These are phyloP conservation scores for Sesamia inferens DNA, from an alignment of 2,888 invertebrate species.

Conservation along the genomic window DNA sequence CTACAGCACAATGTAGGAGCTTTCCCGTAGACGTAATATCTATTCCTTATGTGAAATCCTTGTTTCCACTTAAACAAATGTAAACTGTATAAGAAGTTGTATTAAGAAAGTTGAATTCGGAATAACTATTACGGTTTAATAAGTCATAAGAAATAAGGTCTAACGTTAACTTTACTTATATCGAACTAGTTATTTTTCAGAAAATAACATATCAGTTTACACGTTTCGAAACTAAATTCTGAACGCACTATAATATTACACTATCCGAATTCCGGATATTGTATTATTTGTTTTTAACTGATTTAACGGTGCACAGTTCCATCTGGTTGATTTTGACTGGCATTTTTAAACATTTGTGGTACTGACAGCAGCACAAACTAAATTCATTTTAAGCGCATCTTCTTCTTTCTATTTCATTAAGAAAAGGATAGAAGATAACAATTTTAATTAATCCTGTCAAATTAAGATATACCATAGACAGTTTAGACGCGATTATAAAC, in stretches of 20 bases:
- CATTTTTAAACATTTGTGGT: background rate
- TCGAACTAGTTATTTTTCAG: background rate
- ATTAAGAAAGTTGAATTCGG: too few species aligned
- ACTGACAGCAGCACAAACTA: too few species aligned
- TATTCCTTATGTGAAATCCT: background rate
- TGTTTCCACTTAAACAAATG: background rate
- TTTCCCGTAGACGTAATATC: constrained; percentile 6
- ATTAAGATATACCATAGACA: too few species aligned
- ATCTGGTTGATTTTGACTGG: background rate
- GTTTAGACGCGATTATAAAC: too few species aligned
- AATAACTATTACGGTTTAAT: too few species aligned
- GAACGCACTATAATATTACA: background rate
- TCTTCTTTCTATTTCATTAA: too few species aligned
- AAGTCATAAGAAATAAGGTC: too few species aligned
- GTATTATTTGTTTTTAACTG: background rate
- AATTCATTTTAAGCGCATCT: too few species aligned
- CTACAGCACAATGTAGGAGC: constrained; percentile 17
- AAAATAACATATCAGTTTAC: background rate
- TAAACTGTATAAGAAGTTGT: too few species aligned
- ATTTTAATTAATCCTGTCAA: too few species aligned
- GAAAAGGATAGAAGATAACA: too few species aligned
- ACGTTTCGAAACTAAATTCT: background rate
- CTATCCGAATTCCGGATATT: constrained; percentile 2
- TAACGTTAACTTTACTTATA: too few species aligned
- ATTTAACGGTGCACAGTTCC: background rate